Percentiles rank a stretch among this genome's conserved stretches.
Evolutionary conservation across 2,797 vertebrate species (phyloP).

Genomic region (Melanotaenia nigrans): DNA sequence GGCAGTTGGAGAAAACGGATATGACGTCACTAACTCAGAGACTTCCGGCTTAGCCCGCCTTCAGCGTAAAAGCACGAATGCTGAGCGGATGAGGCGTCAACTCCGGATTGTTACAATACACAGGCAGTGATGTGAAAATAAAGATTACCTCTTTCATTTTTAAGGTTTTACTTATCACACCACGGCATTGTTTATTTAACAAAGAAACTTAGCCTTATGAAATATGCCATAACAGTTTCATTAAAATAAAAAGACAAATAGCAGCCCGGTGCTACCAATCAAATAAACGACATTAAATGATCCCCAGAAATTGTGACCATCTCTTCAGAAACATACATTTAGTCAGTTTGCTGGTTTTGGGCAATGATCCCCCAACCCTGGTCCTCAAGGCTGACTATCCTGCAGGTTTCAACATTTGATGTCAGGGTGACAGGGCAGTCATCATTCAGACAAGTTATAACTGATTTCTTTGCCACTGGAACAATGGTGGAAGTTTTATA

Average conservation of each 20-base stretch:
- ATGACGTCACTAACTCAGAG: background rate
- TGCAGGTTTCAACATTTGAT: no score
- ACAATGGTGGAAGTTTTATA: no score
- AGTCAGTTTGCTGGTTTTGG: no score
- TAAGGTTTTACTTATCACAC: background rate
- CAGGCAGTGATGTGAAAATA: no score
- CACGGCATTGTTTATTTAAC: background rate
- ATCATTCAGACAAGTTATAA: no score
- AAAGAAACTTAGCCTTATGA: background rate
- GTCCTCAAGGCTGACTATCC: no score
- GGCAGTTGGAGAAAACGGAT: background rate
- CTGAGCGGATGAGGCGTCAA: background rate
- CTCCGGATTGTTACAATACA: background rate
- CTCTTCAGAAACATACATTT: no score
- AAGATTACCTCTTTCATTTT: background rate
- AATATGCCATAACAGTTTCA: background rate
- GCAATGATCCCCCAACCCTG: no score
- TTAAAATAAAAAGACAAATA: no score
- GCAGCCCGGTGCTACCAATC: no score
- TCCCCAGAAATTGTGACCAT: background rate
- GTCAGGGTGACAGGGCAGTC: no score
- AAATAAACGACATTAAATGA: background rate
- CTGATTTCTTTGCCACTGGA: no score
- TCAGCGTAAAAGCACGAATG: conserved; percentile 24
- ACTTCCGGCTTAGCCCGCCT: conserved; percentile 16